These are phyloP conservation scores for Peromyscus leucopus DNA, from an alignment of 2,113 vertebrate species.

Conservation along the genomic window DNA sequence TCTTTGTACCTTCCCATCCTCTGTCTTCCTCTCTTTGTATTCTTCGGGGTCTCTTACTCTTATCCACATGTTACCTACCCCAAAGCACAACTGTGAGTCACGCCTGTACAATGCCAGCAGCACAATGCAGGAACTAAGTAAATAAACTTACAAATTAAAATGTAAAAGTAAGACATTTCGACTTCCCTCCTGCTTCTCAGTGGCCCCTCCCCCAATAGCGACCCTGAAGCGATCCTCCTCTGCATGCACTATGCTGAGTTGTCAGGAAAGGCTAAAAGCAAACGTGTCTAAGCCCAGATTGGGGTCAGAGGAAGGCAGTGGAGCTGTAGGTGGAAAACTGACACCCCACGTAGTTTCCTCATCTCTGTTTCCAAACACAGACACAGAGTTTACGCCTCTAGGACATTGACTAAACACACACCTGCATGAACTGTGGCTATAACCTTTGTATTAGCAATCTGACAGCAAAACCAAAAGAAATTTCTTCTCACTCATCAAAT, in stretches of 20 bases:
- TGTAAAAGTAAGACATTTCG: too few species aligned
- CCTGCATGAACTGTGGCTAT: too few species aligned
- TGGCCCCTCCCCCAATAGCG: not conserved
- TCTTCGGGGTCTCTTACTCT: too few species aligned
- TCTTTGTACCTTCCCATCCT: not conserved
- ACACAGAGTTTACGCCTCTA: not conserved
- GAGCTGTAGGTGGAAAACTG: not conserved
- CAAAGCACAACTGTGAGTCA: not conserved
- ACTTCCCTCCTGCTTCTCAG: not conserved
- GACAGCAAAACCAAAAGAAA: not conserved
- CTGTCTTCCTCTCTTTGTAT: too few species aligned
- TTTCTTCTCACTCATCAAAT: not conserved
- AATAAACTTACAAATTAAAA: not conserved
- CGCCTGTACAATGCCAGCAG: not conserved
- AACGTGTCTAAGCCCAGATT: not conserved
- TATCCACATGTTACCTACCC: not conserved
- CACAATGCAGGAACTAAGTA: not conserved
- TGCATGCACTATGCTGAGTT: not conserved
- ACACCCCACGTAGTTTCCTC: not conserved
- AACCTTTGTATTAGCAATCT: not conserved
- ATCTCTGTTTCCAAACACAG: not conserved
- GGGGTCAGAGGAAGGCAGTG: not conserved
- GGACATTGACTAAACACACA: not conserved
- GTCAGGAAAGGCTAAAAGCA: not conserved
- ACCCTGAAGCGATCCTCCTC: not conserved